Base-by-base conservation (phyloP, 2,888 invertebrate species). In the Phengaris alcon region DNA sequence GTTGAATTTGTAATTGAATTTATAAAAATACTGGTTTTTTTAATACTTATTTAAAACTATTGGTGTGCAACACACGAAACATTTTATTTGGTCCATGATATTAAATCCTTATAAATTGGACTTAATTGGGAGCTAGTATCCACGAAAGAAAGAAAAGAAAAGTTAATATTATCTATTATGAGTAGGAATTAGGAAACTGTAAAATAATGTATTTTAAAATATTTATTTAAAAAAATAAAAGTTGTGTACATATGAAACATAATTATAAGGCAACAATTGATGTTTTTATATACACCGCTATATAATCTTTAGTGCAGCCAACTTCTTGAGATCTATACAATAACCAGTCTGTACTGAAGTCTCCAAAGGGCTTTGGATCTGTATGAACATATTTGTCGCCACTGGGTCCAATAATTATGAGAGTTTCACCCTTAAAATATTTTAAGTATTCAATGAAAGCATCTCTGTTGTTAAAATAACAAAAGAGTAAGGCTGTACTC, bases 331-430 rank as follows among this genome's bases (percentile, higher is more conserved):
- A 91, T 35, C 87, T 86, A n/a, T 87, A 83, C 10, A 97, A 84
- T 51, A 80, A 83, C 96, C 97, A 97, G 1, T 88, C 87, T 0
- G 88, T 85, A 75, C 95, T 92, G 76, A 95, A 89, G 69, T 89
- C 86, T 74, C 94, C 94, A 80, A 97, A 95, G 0, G 97, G 97
- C 80, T 93, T 88, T 0, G 97, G 97, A 82, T 96, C 95, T 0
- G 97, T 96, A 81, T 96, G 95, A 8, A 95, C 94, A 12, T 95
- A 94, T 75, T 94, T 90, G 6, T 94, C 94, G 44, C 94, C 90
- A 3, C 90, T 94, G 0, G 97, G 97, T 0, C 97, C 97, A 78
- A 97, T 95, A 15, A 97, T 95, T 82, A 97, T 91, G 74, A 98
- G 85, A 77, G 95, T 91, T 57, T 91, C 90, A 52, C 98, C 96